phyloP scores from a whole-genome alignment of 2,113 vertebrate species.

The Trinectes maculatus region DNA sequence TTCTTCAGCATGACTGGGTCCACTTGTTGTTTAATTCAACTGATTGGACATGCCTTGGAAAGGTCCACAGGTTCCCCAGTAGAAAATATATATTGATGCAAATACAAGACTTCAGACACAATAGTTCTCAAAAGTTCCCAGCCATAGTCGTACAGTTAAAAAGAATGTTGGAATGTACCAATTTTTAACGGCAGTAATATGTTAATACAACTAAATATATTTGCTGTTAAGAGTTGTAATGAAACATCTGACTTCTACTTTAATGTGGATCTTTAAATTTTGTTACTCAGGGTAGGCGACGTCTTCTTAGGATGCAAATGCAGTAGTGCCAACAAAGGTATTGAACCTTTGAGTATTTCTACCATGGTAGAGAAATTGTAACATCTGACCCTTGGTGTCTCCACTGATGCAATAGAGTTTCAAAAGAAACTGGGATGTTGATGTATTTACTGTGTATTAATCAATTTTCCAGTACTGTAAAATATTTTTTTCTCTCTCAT shows the following conservation, averaged over 20 bases:
- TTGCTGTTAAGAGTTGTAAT: background rate
- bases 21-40: too few species aligned
- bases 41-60: too few species aligned
- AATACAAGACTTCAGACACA: too few species aligned
- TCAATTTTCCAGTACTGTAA: background rate
- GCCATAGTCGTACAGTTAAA: background rate
- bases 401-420: too few species aligned
- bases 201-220: background rate
- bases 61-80: too few species aligned
- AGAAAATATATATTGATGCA: too few species aligned
- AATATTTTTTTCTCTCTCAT: slow-evolving; percentile 21
- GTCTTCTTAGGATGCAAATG: slow-evolving; percentile 77
- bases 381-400: too few species aligned
- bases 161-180: background rate
- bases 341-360: slow-evolving; percentile 23
- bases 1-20: too few species aligned
- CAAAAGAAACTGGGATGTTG: background rate
- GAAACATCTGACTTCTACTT: background rate
- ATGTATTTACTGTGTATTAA: background rate
- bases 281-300: slow-evolving; percentile 65
- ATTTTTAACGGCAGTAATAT: background rate
- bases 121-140: background rate
- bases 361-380: background rate
- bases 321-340: slow-evolving; percentile 72
- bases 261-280: slow-evolving; percentile 42